phyloP scores from a whole-genome alignment of 2,888 invertebrate species.

The Quadroppia sp. region DNA sequence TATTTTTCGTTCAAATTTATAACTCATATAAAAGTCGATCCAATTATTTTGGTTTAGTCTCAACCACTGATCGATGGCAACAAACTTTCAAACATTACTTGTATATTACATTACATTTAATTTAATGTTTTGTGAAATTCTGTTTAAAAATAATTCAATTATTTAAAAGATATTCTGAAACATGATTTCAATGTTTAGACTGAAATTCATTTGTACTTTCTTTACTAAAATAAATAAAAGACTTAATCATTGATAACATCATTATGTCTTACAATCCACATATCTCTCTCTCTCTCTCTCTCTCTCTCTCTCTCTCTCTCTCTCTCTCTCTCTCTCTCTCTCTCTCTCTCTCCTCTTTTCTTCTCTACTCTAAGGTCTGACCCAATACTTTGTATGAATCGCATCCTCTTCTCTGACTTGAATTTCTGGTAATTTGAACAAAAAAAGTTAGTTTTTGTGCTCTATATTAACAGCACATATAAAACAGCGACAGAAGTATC shows the following conservation, averaged over 20 bases:
- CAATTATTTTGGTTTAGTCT: no score
- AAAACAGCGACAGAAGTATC: not conserved
- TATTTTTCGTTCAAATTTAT: no score
- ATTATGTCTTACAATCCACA: not conserved
- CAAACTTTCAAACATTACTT: no score
- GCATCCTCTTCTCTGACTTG: conserved; percentile 38
- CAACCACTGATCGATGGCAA: no score
- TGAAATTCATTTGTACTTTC: no score
- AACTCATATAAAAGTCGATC: no score
- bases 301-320: conserved; percentile 19
- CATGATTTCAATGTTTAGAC: no score
- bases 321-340: conserved; percentile 9
- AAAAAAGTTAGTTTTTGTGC: conserved; percentile 28
- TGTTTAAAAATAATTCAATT: no score
- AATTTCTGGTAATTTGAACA: conserved; percentile 33
- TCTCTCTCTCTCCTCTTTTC: not conserved
- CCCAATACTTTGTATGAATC: not conserved
- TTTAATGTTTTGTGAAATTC: no score
- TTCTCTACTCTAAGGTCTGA: not conserved
- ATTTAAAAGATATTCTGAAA: no score
- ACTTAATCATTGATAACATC: not conserved
- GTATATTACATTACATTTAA: no score
- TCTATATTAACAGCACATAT: conserved; percentile 27
- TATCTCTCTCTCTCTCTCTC: conserved; percentile 6
- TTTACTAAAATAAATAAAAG: not conserved